Base-by-base conservation (phyloP, 1,140 invertebrate species). In the Drosophila simulans region DNA sequence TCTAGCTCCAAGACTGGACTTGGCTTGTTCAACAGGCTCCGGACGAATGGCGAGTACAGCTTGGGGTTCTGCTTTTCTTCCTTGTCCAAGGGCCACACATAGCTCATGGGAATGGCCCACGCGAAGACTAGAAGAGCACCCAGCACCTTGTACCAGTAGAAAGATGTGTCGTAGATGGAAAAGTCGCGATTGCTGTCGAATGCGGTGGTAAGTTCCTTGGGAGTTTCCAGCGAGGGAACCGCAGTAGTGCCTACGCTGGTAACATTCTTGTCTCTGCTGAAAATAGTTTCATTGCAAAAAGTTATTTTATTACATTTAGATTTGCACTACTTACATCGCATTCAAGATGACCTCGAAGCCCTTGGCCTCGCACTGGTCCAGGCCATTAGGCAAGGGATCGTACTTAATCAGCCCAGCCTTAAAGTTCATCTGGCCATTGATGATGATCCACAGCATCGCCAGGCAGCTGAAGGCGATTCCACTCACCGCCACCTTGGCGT, bases 371-470 rank as follows among this genome's bases (percentile, higher is more conserved):
- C 96, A 96, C 48, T 94, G 94, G 15, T 94, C 94, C 4, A 95
- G 80, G 1, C 92, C 94, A 2, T 94, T 91, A 0, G 94, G 93
- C 77, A 94, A 93, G 2, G 93, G 89, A 4, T 3, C 93, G 85
- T 90, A 94, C 93, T 34, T 70, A 51, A 83, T 95, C 93, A 68
- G 81, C 0, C 94, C 94, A 2, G 89, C 93, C n/a, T 94, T 94
- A 46, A 96, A 94, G 43, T 95, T 94, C 2, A 95, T 91, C 90
- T 97, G 96, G 1, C 95, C 95, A 10, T 96, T 96, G 37, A 97
- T 93, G 2, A 96, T 97, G 42, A 98, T 95, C 96, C 96, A 97
- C 5, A 95, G 94, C 71, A 96, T 94, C 17, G 96, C 92, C 2
- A 93, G 78, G 5, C 97, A 91, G 68, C 96, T 95, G 15, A 93